These are phyloP conservation scores for Lucilia cuprina DNA, from an alignment of 1,140 invertebrate species.

Conservation along the genomic window DNA sequence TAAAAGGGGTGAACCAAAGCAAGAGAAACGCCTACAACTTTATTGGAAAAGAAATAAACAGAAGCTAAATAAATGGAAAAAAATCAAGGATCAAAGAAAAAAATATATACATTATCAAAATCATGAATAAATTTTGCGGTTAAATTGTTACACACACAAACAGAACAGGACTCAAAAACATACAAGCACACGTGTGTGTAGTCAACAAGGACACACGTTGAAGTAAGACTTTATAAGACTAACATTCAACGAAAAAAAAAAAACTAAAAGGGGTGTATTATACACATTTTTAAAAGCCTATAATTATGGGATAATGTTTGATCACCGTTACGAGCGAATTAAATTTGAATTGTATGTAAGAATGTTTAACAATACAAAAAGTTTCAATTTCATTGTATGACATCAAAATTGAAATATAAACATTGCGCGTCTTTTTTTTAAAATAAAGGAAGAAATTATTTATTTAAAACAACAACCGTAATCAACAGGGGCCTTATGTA, in stretches of 20 bases:
- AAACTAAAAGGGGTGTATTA: background rate
- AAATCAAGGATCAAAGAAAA: conserved; percentile 30
- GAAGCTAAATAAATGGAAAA: background rate
- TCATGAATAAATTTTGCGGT: conserved; percentile 61
- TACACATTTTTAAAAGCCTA: conserved; percentile 43
- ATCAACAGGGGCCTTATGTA: background rate
- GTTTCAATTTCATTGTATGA: conserved; percentile 47
- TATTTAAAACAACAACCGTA: background rate
- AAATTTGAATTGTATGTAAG: background rate
- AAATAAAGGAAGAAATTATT: background rate
- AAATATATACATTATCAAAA: conserved; percentile 48
- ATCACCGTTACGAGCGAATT: conserved; percentile 37
- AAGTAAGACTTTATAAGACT: background rate
- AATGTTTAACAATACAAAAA: conserved; percentile 39
- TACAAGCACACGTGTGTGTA: background rate
- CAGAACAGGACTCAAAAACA: conserved; percentile 33
- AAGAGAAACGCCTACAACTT: background rate
- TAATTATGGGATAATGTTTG: conserved; percentile 62
- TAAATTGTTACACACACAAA: conserved; percentile 53
- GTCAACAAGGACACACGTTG: background rate
- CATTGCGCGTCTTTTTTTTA: background rate
- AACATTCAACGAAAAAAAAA: background rate
- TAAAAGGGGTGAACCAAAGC: conserved; percentile 25
- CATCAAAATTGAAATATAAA: conserved; percentile 1
- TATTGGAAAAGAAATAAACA: background rate